Percentiles rank a stretch among this genome's conserved stretches.
Evolutionary conservation across 2,888 invertebrate genomes (phyloP).

Genomic region (Plemyria rubiginata): DNA sequence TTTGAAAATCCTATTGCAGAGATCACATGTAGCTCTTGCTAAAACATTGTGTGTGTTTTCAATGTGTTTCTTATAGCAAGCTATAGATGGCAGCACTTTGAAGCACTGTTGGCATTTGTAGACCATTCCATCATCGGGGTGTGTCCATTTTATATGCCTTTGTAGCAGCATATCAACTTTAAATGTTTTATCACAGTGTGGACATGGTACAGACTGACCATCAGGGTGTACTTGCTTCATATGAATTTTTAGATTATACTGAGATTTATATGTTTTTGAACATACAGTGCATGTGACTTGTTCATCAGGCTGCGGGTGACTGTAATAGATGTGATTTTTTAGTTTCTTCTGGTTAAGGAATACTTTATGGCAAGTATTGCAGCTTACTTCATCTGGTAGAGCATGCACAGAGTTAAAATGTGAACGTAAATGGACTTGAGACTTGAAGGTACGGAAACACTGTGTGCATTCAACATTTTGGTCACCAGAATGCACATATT

Average conservation of each 20-base stretch:
- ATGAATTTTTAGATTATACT: slow-evolving; percentile 53
- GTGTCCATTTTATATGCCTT: slow-evolving; percentile 54
- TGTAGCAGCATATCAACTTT: slow-evolving; percentile 53
- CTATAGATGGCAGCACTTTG: slow-evolving; percentile 45
- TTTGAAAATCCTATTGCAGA: slow-evolving; percentile 37
- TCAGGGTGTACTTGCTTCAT: slow-evolving; percentile 52
- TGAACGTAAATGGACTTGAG: slow-evolving; percentile 47
- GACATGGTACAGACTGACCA: slow-evolving; percentile 45
- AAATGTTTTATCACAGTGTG: slow-evolving; percentile 49
- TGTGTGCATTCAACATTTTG: slow-evolving; percentile 47
- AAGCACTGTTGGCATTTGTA: slow-evolving; percentile 53
- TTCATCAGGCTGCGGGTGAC: slow-evolving; percentile 50
- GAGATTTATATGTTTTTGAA: slow-evolving; percentile 49
- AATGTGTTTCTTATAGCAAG: slow-evolving; percentile 44
- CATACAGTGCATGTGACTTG: slow-evolving; percentile 49
- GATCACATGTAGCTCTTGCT: slow-evolving; percentile 33
- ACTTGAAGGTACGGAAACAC: slow-evolving; percentile 52
- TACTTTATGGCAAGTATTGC: slow-evolving; percentile 48
- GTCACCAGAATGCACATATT: slow-evolving; percentile 48
- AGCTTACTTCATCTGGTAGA: slow-evolving; percentile 40
- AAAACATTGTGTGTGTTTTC: slow-evolving; percentile 47
- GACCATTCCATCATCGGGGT: slow-evolving; percentile 49
- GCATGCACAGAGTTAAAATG: slow-evolving; percentile 51
- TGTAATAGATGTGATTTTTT: slow-evolving; percentile 53
- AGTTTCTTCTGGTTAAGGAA: slow-evolving; percentile 53